Base-by-base conservation (phyloP, 2,888 invertebrate species). In the Heteromyza rotundicornis region DNA sequence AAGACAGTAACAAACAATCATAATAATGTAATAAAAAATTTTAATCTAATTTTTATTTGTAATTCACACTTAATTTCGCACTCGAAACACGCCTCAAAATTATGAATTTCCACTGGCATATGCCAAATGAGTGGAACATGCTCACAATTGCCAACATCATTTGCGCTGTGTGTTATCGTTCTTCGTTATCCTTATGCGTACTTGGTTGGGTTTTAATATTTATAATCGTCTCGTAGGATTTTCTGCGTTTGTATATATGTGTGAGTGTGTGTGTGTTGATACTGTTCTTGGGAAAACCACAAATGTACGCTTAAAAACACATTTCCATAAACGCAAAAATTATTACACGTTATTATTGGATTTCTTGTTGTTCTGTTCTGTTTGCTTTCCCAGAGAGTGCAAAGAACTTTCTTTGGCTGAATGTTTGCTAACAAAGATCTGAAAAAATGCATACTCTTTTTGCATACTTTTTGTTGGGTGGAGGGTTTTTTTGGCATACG, bases 331-430 rank as follows among this genome's bases (percentile, higher is more conserved):
- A 66, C 63, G 59, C 65, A 64, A 66, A 70, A 70, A 64, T 68
- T 73, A 69, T 71, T 70, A 68, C 64, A 65, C 68, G 67, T 69
- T 64, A 68, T 66, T 66, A 68, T 71, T 66, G 65, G 49, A 63
- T 67, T 63, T 64, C 51, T 61, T 60, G 52, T 58, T 40, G 35
- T 47, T 10, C 36, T 23, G 54, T 53, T 47, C 27, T 53, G 35
- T 59, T 47, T 64, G 23, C 27, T 35, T 17, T 55, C 51, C 8
- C 50, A 40, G 56, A 47, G 66, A 70, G 71, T 67, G 68, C 71
- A 71, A 70, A 65, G 68, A 74, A 69, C 68, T 71, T 68, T 63
- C n/a, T 67, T 55, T 27, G 19, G 50, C 32, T 63, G 40, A 40
- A n/a, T n/a, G n/a, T n/a, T n/a, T n/a, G n/a, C n/a, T n/a, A n/a